A percentile compares a stretch with the other conserved stretches of the same genome.
phyloP scores from a whole-genome alignment of 2,113 vertebrate species.

The Stegastes partitus region DNA sequence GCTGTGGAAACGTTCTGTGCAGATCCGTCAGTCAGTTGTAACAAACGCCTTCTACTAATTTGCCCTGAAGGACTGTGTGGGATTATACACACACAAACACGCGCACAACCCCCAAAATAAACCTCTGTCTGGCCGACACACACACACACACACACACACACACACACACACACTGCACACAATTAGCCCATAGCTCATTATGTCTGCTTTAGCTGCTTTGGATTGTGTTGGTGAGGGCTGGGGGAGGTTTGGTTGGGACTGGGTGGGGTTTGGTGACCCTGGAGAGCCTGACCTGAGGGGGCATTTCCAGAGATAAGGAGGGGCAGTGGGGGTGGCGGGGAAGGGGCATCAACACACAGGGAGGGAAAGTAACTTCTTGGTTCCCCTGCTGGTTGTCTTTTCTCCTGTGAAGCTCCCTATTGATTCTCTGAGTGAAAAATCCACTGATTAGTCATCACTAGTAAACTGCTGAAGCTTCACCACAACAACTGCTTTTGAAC shows the following conservation, averaged over 20 bases:
- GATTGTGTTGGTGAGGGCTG: conserved; percentile 36
- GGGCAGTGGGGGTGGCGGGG: conserved; percentile 35
- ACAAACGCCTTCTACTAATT: conserved; percentile 12
- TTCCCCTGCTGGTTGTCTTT: conserved; percentile 58
- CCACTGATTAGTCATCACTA: conserved; percentile 37
- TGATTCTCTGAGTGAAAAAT: conserved; percentile 49
- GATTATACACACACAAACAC: conserved; percentile 11
- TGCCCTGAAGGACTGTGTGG: conserved; percentile 20
- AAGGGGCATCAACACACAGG: conserved; percentile 28
- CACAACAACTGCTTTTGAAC: conserved; percentile 47
- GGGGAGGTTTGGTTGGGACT: conserved; percentile 24
- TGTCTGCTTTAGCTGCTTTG: conserved; percentile 69
- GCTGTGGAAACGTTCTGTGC: conserved; percentile 22
- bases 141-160: conserved; percentile 40
- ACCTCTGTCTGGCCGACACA: conserved; percentile 31
- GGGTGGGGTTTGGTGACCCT: conserved; percentile 63
- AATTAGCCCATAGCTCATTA: conserved; percentile 69
- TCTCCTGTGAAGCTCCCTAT: conserved; percentile 40
- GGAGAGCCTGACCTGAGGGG: conserved; percentile 69
- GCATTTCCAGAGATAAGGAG: conserved; percentile 35
- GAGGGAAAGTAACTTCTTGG: conserved; percentile 64
- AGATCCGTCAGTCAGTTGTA: conserved; percentile 28
- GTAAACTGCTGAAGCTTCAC: conserved; percentile 21
- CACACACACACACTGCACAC: conserved; percentile 26
- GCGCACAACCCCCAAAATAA: conserved; percentile 10